Evolutionary conservation across 2,888 invertebrate species (phyloP).

Genomic region (Leptinotarsa haldemani): DNA sequence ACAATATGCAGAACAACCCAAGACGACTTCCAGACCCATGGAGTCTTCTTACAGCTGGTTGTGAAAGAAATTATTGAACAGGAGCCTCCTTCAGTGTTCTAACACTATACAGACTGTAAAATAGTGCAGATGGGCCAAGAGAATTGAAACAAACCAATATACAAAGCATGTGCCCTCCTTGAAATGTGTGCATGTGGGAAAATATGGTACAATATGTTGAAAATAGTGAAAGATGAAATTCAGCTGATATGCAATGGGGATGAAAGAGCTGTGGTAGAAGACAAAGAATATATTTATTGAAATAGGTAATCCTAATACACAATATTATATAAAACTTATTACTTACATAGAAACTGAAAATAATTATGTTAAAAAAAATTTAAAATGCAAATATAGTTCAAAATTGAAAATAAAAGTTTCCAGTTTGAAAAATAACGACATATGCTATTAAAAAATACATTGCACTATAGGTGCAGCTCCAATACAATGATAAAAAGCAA

Average conservation of each 20-base stretch:
- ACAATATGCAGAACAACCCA: conserved; percentile 32
- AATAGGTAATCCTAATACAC: background rate
- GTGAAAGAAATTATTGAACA: conserved; percentile 57
- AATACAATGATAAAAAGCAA: too few species aligned
- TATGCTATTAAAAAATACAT: too few species aligned
- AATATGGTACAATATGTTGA: conserved; percentile 28
- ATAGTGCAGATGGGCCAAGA: conserved; percentile 50
- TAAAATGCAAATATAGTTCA: too few species aligned
- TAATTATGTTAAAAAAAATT: too few species aligned
- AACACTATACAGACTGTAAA: conserved; percentile 56
- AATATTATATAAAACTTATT: too few species aligned
- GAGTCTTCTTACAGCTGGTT: conserved; percentile 46
- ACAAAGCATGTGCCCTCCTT: conserved; percentile 38
- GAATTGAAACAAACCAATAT: conserved; percentile 48
- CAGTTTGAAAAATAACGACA: too few species aligned
- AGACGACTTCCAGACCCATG: conserved; percentile 50
- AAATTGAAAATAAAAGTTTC: too few species aligned
- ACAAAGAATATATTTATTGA: background rate
- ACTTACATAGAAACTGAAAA: too few species aligned
- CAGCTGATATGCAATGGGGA: background rate
- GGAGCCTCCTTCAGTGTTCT: conserved; percentile 52
- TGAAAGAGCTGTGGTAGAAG: background rate
- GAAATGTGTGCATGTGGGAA: conserved; percentile 41
- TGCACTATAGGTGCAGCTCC: too few species aligned
- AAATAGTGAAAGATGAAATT: conserved; percentile 5